Percentiles rank a stretch among this genome's conserved stretches.
These are phyloP conservation scores for Oedothorax gibbosus DNA, from an alignment of 1,140 invertebrate species.

Conservation along the genomic window DNA sequence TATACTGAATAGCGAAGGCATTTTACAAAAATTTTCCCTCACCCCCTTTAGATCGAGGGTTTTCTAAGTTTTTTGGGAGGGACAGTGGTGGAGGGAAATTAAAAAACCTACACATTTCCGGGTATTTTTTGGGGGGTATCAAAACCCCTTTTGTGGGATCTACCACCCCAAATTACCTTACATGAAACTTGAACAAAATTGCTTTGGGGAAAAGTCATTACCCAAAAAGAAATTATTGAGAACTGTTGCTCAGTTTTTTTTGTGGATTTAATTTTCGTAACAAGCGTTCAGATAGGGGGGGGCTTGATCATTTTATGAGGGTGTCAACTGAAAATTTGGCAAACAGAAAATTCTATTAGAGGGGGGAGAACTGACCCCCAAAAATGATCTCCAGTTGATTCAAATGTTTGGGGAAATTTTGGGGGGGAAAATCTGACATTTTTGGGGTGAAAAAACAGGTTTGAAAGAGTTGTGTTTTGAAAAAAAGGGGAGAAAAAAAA, in stretches of 20 bases:
- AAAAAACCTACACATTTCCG: not conserved
- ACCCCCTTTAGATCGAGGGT: slow-evolving; percentile 37
- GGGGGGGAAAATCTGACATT: slow-evolving; percentile 12
- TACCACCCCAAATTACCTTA: no score
- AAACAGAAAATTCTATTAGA: no score
- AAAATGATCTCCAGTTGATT: not conserved
- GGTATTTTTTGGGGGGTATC: slow-evolving; percentile 13
- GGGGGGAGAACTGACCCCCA: no score
- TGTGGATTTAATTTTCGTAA: no score
- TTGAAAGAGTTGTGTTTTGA: slow-evolving; percentile 2
- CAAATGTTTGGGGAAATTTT: slow-evolving; percentile 8
- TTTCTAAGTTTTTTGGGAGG: slow-evolving; percentile 33
- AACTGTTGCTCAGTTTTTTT: no score
- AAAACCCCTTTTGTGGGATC: no score
- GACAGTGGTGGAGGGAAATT: not conserved
- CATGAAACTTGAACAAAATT: no score
- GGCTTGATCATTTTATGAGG: no score
- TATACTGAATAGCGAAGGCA: not conserved
- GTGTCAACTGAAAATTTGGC: no score
- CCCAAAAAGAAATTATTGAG: no score
- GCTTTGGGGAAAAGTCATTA: no score
- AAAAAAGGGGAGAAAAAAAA: slow-evolving; percentile 6
- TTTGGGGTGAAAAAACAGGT: slow-evolving; percentile 3
- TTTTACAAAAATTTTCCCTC: slow-evolving; percentile 13
- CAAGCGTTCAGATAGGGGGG: no score